Evolutionary conservation across 2,113 vertebrate species (phyloP), one percentile per base, ranked within the genome.

Genomic region (Macheiramphus alcinus): DNA sequence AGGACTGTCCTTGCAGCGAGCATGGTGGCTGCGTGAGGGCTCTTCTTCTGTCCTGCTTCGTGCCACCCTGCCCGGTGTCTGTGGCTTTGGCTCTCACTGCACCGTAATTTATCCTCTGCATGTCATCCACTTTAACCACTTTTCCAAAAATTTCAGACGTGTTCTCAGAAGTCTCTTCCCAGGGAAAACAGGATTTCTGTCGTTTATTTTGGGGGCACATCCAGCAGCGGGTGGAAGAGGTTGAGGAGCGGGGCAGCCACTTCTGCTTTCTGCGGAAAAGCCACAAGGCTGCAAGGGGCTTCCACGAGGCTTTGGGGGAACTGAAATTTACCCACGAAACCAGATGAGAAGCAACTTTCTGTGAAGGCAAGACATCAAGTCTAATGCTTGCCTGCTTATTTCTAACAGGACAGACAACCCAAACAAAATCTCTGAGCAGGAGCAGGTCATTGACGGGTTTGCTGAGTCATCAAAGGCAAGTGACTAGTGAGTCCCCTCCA

Each of bases 61-160:
- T 72, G 63, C 48, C 0, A 0, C 11, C 22, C n/a, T 88, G 58
- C 20, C 31, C 0, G 0, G 8, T 6, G 50, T 3, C 67, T 2
- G 6, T 47, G 68, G 12, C 93, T 68, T 25, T 14, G 38, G 34
- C 42, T 89, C 45, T 48, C 1, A 0, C 32, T 0, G 0, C 1
- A 0, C 84, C 0, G 0, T 10, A 5, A 47, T 96, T 97, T 97
- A 95, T 95, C 47, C 66, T 59, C 78, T 13, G 12, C n/a, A 7
- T 27, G 25, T 47, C 66, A 5, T 88, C 70, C 73, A 82, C 87
- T 50, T 10, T 0, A 21, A 45, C 31, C 1, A 0, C 55, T 21
- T 21, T 89, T 75, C 90, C 50, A 47, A 6, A 66, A 17, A 47
- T 8, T 7, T 29, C 4, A 0, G 42, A 7, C 1, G 0, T 10